Evolutionary conservation across 2,888 invertebrate species (phyloP).

Genomic region (Caenorhabditis virilis): DNA sequence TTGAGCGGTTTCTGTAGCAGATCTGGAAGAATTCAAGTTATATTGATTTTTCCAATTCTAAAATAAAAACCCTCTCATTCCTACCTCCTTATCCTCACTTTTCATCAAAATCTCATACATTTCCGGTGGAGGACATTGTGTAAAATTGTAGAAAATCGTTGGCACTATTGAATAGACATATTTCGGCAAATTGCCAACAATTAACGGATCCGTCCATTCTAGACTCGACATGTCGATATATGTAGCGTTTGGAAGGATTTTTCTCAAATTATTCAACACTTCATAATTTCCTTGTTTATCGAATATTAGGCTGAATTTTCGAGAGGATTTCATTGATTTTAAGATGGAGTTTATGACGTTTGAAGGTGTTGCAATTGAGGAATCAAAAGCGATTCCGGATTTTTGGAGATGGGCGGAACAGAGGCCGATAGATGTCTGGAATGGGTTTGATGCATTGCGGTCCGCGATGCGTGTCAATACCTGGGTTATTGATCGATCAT

Average conservation of each 20-base stretch:
- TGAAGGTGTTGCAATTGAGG: conserved; percentile 22
- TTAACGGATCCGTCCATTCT: conserved; percentile 16
- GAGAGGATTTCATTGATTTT: conserved; percentile 11
- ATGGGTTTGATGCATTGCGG: too few species aligned
- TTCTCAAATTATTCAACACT: conserved; percentile 21
- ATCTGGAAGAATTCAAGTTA: not conserved
- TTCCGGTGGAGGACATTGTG: conserved; percentile 30
- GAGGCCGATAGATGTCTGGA: conserved; percentile 24
- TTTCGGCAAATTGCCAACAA: conserved; percentile 12
- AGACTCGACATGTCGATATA: conserved; percentile 29
- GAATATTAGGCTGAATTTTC: conserved; percentile 32
- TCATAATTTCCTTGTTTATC: not conserved
- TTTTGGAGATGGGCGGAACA: conserved; percentile 15
- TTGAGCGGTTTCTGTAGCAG: conserved; percentile 22
- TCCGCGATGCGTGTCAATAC: conserved; percentile 5
- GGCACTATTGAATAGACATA: conserved; percentile 40
- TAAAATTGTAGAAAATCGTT: conserved; percentile 34
- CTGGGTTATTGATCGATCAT: conserved; percentile 12
- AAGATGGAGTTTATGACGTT: conserved; percentile 22
- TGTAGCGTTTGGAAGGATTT: conserved; percentile 24
- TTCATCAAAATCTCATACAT: conserved; percentile 41
- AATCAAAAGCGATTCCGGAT: conserved; percentile 7
- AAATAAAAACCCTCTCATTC: too few species aligned
- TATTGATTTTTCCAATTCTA: not conserved
- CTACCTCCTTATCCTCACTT: conserved; percentile 30